Evolutionary conservation across 2,888 invertebrate genomes (phyloP).

Genomic region (Deilephila elpenor): DNA sequence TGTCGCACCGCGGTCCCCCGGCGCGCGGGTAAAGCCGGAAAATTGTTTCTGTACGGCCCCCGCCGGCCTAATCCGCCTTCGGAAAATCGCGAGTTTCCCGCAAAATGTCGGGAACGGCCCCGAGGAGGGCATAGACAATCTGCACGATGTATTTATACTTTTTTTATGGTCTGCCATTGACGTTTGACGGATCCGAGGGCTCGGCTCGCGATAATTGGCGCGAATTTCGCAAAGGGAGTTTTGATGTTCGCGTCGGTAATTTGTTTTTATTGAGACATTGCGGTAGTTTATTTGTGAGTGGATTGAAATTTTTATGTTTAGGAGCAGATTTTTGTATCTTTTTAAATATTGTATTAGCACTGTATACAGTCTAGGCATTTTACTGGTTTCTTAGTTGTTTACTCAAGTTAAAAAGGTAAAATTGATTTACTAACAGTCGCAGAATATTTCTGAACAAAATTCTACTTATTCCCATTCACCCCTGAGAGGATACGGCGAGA

Average conservation of each 20-base stretch:
- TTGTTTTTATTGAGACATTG: conserved; percentile 25
- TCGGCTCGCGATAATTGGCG: conserved; percentile 63
- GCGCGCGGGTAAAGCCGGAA: conserved; percentile 69
- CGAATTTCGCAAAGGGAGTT: conserved; percentile 46
- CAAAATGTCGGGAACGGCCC: conserved; percentile 17
- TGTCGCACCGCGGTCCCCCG: conserved; percentile 65
- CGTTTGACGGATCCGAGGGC: conserved; percentile 68
- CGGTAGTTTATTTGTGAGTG: not conserved
- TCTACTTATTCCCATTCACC: not conserved
- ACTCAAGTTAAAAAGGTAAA: no score
- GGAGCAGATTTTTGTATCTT: not conserved
- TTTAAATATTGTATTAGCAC: not conserved
- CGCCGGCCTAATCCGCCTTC: conserved; percentile 72
- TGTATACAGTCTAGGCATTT: not conserved
- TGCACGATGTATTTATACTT: conserved; percentile 73
- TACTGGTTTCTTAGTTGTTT: not conserved
- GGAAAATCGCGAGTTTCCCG: conserved; percentile 27
- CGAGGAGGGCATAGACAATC: conserved; percentile 56
- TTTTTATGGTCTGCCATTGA: conserved; percentile 77
- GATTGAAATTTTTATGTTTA: not conserved
- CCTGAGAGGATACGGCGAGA: not conserved
- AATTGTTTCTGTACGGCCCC: conserved; percentile 84
- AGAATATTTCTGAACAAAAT: not conserved
- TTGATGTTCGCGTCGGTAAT: conserved; percentile 32
- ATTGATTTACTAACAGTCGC: no score